Conservation (phyloP, 2,113 vertebrate species). For the Menidia beryllina region DNA sequence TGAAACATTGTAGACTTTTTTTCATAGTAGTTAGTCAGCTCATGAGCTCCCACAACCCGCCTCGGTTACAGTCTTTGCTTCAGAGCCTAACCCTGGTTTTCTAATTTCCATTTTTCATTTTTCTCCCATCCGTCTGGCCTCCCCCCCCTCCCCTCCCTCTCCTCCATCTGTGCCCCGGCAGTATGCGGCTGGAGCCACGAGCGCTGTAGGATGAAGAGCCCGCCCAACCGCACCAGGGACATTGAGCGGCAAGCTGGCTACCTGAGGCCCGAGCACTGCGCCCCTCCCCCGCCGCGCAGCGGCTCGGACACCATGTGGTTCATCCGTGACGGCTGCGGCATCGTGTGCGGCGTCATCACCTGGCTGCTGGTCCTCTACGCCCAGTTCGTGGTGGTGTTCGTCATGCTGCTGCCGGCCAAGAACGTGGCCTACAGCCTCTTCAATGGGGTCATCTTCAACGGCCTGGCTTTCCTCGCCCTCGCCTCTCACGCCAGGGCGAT, state of each 20-base stretch:
- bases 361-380: constrained; percentile 97
- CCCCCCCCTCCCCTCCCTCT: constrained; percentile 8
- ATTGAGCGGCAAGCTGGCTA: constrained; percentile 96
- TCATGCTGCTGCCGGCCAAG: constrained; percentile 93
- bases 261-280: constrained; percentile 92
- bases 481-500: constrained; percentile 95
- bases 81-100: background rate
- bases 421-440: constrained; percentile 89
- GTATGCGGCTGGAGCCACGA: constrained; percentile 85
- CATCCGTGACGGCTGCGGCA: constrained; percentile 96
- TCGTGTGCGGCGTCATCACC: constrained; percentile 94
- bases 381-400: constrained; percentile 96
- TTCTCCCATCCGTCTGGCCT: constrained; percentile 16
- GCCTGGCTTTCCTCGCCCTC: constrained; percentile 92
- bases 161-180: constrained; percentile 61
- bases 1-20: background rate
- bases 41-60: too few relatives aligned
- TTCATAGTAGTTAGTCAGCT: too few relatives aligned
- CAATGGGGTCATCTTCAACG: constrained; percentile 93
- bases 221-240: constrained; percentile 90
- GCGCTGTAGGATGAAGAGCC: constrained; percentile 89
- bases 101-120: constrained; percentile 20
- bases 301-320: constrained; percentile 92
- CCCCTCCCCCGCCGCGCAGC: constrained; percentile 85
- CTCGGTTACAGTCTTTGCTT: background rate